Percentiles rank a stretch among this genome's conserved stretches.
Evolutionary conservation across 2,113 vertebrate genomes (phyloP).

Genomic region (Mystacornis crossleyi): DNA sequence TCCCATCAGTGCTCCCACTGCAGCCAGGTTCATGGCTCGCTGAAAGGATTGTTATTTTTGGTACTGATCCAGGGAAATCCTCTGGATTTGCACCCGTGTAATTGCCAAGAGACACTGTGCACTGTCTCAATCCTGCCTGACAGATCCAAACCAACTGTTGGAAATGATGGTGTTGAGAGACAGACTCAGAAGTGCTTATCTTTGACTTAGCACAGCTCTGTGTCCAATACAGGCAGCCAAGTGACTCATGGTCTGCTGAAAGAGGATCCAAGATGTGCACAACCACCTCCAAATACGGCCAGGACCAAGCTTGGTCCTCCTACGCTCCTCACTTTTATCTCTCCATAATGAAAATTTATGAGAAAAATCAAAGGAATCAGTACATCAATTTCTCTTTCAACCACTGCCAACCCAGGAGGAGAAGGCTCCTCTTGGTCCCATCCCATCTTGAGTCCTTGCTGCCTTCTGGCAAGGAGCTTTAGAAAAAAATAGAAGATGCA

Average conservation of each 20-base stretch:
- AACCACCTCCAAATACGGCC: background rate
- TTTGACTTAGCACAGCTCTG: background rate
- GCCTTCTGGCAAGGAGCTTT: background rate
- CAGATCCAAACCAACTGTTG: slow-evolving; percentile 15
- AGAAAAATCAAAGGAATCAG: background rate
- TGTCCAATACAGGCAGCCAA: background rate
- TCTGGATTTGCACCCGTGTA: background rate
- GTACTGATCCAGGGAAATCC: background rate
- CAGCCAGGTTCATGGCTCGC: background rate
- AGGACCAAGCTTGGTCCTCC: background rate
- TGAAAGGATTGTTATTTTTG: background rate
- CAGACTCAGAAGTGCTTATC: background rate
- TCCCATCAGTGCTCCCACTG: background rate
- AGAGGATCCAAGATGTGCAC: background rate
- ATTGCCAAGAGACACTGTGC: background rate
- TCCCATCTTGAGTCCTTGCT: background rate
- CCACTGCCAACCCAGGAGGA: background rate
- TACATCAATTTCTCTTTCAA: background rate
- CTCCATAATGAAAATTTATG: background rate
- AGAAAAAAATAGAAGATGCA: background rate
- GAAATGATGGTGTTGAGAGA: background rate
- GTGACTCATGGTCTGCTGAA: background rate
- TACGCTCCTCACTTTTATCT: background rate
- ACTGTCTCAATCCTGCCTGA: background rate
- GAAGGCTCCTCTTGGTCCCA: background rate